These are phyloP conservation scores for Hydrotaea diabolus DNA, from an alignment of 2,888 invertebrate species.

Conservation along the genomic window DNA sequence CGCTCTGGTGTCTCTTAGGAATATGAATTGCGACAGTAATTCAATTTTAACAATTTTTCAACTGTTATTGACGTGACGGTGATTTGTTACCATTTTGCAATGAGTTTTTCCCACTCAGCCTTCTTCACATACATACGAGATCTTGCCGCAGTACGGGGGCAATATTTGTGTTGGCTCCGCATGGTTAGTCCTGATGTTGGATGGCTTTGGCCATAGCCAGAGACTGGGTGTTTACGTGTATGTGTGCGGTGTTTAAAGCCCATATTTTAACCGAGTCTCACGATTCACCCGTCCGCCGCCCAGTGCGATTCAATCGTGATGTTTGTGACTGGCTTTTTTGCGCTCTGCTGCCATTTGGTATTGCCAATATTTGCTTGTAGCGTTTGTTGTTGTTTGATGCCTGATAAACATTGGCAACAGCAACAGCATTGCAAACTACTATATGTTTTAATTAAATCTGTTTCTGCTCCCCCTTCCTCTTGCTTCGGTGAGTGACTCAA, in stretches of 20 bases:
- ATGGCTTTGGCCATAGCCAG: background rate
- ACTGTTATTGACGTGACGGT: conserved; percentile 79
- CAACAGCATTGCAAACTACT: conserved; percentile 1
- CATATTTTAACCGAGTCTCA: conserved; percentile 5
- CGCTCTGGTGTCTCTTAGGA: conserved; percentile 58
- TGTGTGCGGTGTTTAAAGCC: background rate
- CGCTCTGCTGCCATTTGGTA: conserved; percentile 22
- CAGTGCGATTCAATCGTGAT: background rate
- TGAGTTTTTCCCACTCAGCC: conserved; percentile 53
- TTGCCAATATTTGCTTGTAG: conserved; percentile 60
- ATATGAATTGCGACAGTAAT: conserved; percentile 73
- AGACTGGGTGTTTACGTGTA: background rate
- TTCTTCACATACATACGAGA: conserved; percentile 6
- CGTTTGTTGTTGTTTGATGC: conserved; percentile 62
- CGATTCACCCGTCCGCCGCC: background rate
- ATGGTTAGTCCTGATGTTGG: background rate
- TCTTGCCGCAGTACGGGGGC: background rate
- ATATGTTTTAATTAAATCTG: conserved; percentile 62
- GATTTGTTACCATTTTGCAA: conserved; percentile 75
- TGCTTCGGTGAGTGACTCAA: background rate
- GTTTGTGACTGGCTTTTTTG: conserved; percentile 28
- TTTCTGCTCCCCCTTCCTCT: background rate
- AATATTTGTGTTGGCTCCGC: background rate
- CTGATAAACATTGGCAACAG: conserved; percentile 57
- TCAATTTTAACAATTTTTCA: conserved; percentile 79